Evolutionary conservation across 1,140 invertebrate species (phyloP), one percentile per base, ranked within the genome.

Genomic region (Caenorhabditis inopinata): DNA sequence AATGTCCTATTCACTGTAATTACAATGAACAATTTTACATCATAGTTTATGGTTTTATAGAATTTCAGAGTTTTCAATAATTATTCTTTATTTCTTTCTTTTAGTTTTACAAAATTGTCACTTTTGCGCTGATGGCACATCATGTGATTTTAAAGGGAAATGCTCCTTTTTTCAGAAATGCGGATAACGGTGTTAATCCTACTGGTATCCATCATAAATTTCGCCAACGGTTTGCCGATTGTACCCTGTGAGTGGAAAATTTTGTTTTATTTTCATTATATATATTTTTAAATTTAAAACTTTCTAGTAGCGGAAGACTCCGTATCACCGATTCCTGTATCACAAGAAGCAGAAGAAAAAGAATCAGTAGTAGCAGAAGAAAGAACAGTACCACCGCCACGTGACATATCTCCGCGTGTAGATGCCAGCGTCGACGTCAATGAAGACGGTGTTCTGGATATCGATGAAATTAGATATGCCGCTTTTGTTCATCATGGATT

Each of bases 401-500:
- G 58, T 23, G 58, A 21, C 11, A 68, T 68, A 32, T 68, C 58
- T 0, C 58, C 79, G 25, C 46, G 42, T 38, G 79, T 89, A 42
- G 86, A 87, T 78, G 88, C 85, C 58, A 84, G 78, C 51, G 86
- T 87, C 21, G 86, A 87, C 78, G 62, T 87, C 35, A 84, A 87
- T 80, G 83, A 85, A 29, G 87, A 87, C 78, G 83, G 86, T 14
- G 84, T 82, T 4, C 53, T 87, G 27, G 85, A 81, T 27, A 77
- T 87, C 23, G 74, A 80, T 58, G 86, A 87, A 78, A 85, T 87
- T 14, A 85, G 88, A 42, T 89, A 87, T 78, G 86, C 86, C 21
- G 86, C 86, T 29, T 87, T 87, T 74, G 86, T 87, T 21, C 86
- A 87, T 80, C 86, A 87, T 74, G 86, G 86, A 27, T 77, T 87